Conservation (phyloP, 1,140 invertebrate species). For the Oryctes rhinoceros region DNA sequence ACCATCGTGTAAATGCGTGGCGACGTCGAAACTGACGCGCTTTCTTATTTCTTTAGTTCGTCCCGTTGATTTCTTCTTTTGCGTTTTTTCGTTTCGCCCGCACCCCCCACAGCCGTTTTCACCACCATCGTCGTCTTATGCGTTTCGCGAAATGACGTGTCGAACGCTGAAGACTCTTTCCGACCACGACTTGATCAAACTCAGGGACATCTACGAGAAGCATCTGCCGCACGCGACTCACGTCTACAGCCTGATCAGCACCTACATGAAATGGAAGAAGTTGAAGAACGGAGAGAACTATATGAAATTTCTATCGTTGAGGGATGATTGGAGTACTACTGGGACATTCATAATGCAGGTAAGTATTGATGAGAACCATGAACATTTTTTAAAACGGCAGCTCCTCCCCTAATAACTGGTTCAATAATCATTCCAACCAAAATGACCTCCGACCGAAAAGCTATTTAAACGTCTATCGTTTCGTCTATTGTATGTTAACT, state of each 20-base stretch:
- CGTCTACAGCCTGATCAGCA: slow-evolving; percentile 22
- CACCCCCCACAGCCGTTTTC: neutral
- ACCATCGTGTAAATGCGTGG: neutral
- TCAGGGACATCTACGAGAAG: slow-evolving; percentile 23
- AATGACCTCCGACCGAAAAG: no score
- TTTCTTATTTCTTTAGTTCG: neutral
- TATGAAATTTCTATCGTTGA: slow-evolving; percentile 20
- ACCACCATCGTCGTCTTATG: neutral
- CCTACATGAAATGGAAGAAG: slow-evolving; percentile 39
- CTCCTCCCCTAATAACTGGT: neutral
- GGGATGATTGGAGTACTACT: slow-evolving; percentile 31
- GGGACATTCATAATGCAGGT: slow-evolving; percentile 33
- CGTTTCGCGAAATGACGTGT: neutral
- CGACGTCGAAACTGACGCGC: neutral
- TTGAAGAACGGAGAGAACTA: slow-evolving; percentile 5
- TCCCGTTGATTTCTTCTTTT: neutral
- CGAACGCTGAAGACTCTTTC: neutral
- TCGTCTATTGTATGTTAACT: no score
- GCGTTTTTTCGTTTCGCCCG: neutral
- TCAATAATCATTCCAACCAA: neutral
- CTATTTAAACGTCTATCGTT: no score
- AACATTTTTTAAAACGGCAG: neutral
- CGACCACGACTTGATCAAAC: slow-evolving; percentile 20
- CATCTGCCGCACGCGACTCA: slow-evolving; percentile 21
- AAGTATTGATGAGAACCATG: neutral